Percentiles rank a stretch among this genome's conserved stretches.
phyloP scores from a whole-genome alignment of 92 coral and sea anemone species.

The Parazoanthus darwini region DNA sequence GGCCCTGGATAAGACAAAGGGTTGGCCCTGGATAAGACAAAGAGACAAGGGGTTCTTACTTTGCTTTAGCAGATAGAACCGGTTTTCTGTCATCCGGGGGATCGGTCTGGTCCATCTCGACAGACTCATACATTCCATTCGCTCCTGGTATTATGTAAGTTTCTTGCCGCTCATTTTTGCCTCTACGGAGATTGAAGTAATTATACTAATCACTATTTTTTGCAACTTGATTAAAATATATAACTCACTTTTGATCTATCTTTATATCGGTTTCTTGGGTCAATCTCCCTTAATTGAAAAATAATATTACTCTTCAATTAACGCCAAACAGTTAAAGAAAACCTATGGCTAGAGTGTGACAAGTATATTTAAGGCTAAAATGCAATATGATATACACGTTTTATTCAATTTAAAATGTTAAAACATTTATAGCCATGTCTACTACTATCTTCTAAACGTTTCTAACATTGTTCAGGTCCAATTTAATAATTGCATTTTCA shows the following conservation, averaged over 20 bases:
- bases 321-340: not conserved
- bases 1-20: too few relatives aligned
- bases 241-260: not conserved
- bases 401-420: too few relatives aligned
- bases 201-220: not conserved
- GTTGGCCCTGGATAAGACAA: not conserved
- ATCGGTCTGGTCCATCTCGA: conserved; percentile 12
- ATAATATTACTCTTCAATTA: not conserved
- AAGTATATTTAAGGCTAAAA: not conserved
- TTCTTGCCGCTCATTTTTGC: not conserved
- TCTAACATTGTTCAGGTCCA: too few relatives aligned
- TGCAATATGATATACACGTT: not conserved
- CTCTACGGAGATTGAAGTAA: not conserved
- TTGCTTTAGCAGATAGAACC: not conserved
- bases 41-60: not conserved
- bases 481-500: too few relatives aligned
- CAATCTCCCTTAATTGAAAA: too few relatives aligned
- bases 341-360: too few relatives aligned
- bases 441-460: not conserved
- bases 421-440: not conserved
- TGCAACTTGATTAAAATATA: not conserved
- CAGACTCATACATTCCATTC: conserved; percentile 16
- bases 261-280: not conserved
- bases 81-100: not conserved
- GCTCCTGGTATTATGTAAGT: not conserved